A percentile compares a stretch with the other conserved stretches of the same genome.
These are phyloP conservation scores for Ichneumoninae sp. DNA, from an alignment of 2,888 invertebrate species.

Conservation along the genomic window DNA sequence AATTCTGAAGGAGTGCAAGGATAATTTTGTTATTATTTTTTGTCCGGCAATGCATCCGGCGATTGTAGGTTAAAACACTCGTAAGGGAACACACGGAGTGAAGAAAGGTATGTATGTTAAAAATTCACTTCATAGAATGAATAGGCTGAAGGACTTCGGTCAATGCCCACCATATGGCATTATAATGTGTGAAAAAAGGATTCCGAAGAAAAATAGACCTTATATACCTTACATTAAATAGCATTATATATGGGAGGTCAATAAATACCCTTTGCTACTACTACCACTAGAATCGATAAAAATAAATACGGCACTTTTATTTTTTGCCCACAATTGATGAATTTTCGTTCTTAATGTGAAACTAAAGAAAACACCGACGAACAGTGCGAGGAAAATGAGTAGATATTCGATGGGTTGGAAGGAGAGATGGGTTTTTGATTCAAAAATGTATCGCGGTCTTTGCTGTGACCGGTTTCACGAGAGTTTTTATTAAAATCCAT, in stretches of 20 bases:
- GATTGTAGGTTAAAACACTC: neutral
- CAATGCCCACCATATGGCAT: too few relatives aligned
- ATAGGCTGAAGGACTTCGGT: too few relatives aligned
- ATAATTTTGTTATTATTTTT: slow-evolving; percentile 36
- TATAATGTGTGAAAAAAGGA: too few relatives aligned
- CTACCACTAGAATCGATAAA: too few relatives aligned
- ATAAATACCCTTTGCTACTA: too few relatives aligned
- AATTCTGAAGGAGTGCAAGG: slow-evolving; percentile 36
- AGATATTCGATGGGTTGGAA: neutral
- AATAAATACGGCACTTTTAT: neutral
- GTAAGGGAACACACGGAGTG: neutral
- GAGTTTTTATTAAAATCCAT: neutral
- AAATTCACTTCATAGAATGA: too few relatives aligned
- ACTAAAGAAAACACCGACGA: neutral
- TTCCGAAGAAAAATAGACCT: too few relatives aligned
- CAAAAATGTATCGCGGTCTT: neutral
- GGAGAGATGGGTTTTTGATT: neutral
- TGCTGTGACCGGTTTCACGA: neutral
- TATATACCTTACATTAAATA: too few relatives aligned
- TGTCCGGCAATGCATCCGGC: neutral
- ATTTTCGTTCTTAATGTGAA: neutral
- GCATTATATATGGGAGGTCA: too few relatives aligned
- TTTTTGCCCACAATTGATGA: neutral
- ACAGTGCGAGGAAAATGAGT: neutral
- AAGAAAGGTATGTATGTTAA: too few relatives aligned